These are phyloP conservation scores for Craterocephalus amniculus DNA, from an alignment of 2,797 vertebrate genomes.

Conservation along the genomic window DNA sequence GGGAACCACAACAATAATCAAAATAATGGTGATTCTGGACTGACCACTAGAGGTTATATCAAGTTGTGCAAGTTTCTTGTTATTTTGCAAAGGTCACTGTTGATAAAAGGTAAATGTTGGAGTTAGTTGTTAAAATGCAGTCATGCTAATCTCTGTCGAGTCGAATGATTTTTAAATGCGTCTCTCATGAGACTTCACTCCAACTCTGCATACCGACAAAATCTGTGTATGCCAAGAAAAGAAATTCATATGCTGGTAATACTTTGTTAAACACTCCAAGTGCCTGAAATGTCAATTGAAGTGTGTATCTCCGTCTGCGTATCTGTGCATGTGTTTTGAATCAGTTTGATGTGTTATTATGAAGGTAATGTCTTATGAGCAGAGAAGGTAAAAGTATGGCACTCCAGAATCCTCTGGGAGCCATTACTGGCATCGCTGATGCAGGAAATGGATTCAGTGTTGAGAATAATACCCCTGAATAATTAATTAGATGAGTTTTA, in stretches of 20 bases:
- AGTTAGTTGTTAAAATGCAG: background rate
- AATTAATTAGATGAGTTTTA: slow-evolving; percentile 84
- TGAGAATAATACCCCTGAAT: slow-evolving; percentile 85
- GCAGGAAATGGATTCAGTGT: slow-evolving; percentile 85
- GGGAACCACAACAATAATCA: background rate
- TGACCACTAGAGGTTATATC: background rate
- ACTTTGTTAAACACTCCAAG: slow-evolving; percentile 50
- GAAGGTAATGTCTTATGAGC: slow-evolving; percentile 68
- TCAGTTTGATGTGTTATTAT: slow-evolving; percentile 59
- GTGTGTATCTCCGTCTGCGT: slow-evolving; percentile 8
- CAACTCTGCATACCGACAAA: background rate
- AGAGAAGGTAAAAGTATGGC: slow-evolving; percentile 65
- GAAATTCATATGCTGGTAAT: slow-evolving; percentile 49
- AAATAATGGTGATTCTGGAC: background rate
- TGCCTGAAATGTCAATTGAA: slow-evolving; percentile 58
- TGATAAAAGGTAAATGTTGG: background rate
- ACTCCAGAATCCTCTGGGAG: slow-evolving; percentile 75
- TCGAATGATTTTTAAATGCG: background rate
- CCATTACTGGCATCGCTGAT: slow-evolving; percentile 85
- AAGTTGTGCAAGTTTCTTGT: background rate
- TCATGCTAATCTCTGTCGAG: background rate
- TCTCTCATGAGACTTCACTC: background rate
- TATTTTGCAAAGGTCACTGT: background rate
- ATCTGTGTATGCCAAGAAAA: slow-evolving; percentile 19
- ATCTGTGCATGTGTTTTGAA: slow-evolving; percentile 30